phyloP scores from a whole-genome alignment of 2,888 invertebrate genomes.

The Drosophila melanosoma region DNA sequence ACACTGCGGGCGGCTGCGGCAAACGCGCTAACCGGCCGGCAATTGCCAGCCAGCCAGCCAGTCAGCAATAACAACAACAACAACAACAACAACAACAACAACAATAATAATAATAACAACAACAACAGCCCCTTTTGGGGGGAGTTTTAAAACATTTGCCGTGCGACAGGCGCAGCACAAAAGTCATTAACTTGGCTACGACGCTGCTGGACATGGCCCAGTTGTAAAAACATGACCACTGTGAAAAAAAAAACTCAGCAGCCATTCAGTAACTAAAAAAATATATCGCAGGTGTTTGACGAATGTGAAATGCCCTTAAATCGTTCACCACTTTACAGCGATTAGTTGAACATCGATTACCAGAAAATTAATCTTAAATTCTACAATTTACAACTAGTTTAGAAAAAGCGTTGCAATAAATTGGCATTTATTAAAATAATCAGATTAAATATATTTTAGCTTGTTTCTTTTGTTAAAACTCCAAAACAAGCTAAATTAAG shows the following conservation, averaged over 20 bases:
- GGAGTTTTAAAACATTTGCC: constrained; percentile 79
- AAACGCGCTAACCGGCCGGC: constrained; percentile 74
- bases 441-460: not conserved
- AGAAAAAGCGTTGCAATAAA: not conserved
- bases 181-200: constrained; percentile 79
- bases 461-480: not conserved
- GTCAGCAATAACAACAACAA: constrained; percentile 40
- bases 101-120: constrained; percentile 33
- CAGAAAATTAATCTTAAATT: not conserved
- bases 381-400: not conserved
- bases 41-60: constrained; percentile 53
- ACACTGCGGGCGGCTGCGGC: constrained; percentile 74
- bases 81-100: constrained; percentile 33
- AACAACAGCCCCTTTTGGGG: constrained; percentile 28
- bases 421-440: not conserved
- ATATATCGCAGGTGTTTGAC: not conserved
- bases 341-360: not conserved
- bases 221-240: constrained; percentile 80
- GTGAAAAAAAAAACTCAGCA: constrained; percentile 75
- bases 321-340: not conserved
- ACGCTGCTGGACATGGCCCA: constrained; percentile 76
- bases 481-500: not conserved
- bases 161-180: constrained; percentile 77
- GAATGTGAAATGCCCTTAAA: constrained; percentile 41
- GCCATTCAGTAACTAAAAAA: constrained; percentile 54